These are phyloP conservation scores for Apotomis turbidana DNA, from an alignment of 2,888 invertebrate species.

Conservation along the genomic window DNA sequence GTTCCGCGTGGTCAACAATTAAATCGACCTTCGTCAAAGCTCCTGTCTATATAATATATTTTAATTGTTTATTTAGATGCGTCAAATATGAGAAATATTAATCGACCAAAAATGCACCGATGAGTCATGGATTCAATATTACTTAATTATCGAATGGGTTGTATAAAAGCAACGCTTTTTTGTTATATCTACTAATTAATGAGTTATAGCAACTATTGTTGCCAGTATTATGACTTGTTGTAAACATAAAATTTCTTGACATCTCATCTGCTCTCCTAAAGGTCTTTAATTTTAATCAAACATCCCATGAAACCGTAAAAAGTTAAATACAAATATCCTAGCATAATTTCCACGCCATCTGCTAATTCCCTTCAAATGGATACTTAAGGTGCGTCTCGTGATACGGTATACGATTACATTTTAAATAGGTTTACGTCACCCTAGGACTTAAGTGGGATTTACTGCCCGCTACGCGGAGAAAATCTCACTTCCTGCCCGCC, in stretches of 20 bases:
- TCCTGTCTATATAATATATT: neutral
- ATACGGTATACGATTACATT: too few species aligned
- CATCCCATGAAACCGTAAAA: too few species aligned
- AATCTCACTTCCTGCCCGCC: too few species aligned
- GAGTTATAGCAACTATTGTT: neutral
- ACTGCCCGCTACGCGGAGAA: too few species aligned
- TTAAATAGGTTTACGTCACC: too few species aligned
- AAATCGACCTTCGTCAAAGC: conserved; percentile 24
- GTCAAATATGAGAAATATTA: neutral
- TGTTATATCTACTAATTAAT: neutral
- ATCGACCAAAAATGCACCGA: conserved; percentile 4
- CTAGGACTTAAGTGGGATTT: too few species aligned
- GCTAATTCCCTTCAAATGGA: too few species aligned
- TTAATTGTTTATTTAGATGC: conserved; percentile 6
- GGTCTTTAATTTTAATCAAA: too few species aligned
- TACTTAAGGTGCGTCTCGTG: too few species aligned
- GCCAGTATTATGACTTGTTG: neutral
- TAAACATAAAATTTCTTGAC: neutral
- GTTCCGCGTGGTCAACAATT: conserved; percentile 60
- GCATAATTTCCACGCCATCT: too few species aligned
- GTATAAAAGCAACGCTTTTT: conserved; percentile 13
- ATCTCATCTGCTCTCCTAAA: too few species aligned
- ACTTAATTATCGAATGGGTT: neutral
- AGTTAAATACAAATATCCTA: too few species aligned
- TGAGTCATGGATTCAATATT: conserved; percentile 4